A percentile compares a stretch with the other conserved stretches of the same genome.
These are phyloP conservation scores for Ardeotis arabs DNA, from an alignment of 2,113 vertebrate species.

Conservation along the genomic window DNA sequence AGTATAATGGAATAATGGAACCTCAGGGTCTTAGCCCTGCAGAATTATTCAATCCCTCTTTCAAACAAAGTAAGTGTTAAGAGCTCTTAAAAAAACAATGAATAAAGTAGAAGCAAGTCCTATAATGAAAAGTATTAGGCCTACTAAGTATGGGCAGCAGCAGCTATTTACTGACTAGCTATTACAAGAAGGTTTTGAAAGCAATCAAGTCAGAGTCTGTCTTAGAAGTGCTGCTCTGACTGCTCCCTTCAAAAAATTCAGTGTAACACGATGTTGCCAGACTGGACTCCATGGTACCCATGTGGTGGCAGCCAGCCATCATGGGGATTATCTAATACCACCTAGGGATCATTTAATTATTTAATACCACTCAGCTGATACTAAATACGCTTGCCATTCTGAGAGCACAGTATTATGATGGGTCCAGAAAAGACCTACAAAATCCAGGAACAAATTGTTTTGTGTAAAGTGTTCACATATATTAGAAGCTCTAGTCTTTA, in stretches of 20 bases:
- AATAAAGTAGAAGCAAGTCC: neutral
- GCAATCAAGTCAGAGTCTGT: neutral
- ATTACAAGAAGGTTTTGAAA: neutral
- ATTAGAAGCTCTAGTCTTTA: neutral
- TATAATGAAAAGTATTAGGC: neutral
- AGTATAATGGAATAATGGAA: neutral
- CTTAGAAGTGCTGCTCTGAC: neutral
- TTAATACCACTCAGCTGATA: conserved; percentile 38
- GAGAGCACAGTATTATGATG: neutral
- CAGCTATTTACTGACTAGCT: neutral
- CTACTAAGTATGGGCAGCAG: neutral
- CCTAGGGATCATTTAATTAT: conserved; percentile 39
- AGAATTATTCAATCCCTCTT: neutral
- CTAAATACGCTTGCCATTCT: neutral
- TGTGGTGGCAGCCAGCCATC: conserved; percentile 16
- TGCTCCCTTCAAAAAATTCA: neutral
- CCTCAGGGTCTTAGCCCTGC: neutral
- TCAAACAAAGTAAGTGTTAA: neutral
- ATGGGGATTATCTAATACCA: conserved; percentile 16
- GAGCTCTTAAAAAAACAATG: neutral
- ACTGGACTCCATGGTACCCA: neutral
- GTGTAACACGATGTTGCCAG: neutral
- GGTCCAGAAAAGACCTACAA: neutral
- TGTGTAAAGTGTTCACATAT: neutral
- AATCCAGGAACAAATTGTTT: neutral